Percentiles rank a stretch among this genome's conserved stretches.
These are phyloP conservation scores for Ammodramus savannarum DNA, from an alignment of 2,113 vertebrate species.

Conservation along the genomic window DNA sequence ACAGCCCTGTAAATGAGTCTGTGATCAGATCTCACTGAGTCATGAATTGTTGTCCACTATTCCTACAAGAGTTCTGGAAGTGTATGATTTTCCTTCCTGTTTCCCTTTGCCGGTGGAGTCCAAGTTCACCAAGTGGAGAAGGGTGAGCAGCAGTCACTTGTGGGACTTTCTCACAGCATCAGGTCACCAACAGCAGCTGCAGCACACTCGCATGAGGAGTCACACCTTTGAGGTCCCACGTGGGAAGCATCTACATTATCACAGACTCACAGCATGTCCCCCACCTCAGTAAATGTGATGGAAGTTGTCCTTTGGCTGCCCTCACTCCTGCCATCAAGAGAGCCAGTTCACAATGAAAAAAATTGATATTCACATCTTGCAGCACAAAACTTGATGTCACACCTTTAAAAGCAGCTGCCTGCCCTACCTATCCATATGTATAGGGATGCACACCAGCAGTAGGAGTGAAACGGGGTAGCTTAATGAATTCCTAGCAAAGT, in stretches of 20 bases:
- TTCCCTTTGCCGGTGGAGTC: neutral
- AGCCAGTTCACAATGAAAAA: neutral
- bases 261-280: neutral
- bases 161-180: neutral
- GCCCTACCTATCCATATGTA: neutral
- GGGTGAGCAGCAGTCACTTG: neutral
- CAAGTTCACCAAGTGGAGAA: neutral
- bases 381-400: neutral
- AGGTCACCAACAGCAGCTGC: neutral
- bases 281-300: neutral
- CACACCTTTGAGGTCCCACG: neutral
- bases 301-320: neutral
- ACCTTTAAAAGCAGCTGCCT: neutral
- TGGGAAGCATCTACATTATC: fast-evolving
- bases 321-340: neutral
- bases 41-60: neutral
- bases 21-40: neutral
- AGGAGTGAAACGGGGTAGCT: neutral
- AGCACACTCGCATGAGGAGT: neutral
- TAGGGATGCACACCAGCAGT: neutral
- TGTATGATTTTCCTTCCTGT: neutral
- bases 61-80: neutral
- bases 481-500: neutral
- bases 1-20: neutral
- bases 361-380: neutral